Conservation (phyloP, 2,797 vertebrate genomes). For the Furcifer pardalis region DNA sequence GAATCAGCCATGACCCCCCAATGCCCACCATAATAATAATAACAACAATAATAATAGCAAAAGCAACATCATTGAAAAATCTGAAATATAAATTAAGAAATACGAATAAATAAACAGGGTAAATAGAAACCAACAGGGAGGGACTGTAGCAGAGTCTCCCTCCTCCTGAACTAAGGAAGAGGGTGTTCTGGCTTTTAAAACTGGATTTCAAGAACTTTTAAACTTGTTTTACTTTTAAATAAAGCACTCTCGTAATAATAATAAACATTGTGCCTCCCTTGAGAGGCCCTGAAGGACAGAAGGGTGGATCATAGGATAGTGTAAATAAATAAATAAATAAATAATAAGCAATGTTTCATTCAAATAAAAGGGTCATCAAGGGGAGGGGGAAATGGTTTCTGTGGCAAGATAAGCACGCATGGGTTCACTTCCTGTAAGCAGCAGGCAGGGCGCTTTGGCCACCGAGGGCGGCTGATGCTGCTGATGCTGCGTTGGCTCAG, state of each 20-base stretch:
- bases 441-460: too few relatives aligned
- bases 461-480: too few relatives aligned
- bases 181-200: not conserved
- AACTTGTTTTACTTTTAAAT: too few relatives aligned
- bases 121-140: not conserved
- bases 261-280: too few relatives aligned
- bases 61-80: not conserved
- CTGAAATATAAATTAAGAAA: conserved; percentile 29
- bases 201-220: not conserved
- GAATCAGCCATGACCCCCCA: too few relatives aligned
- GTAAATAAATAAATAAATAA: not conserved
- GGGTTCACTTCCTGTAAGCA: not conserved
- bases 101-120: conserved; percentile 19
- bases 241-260: too few relatives aligned
- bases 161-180: too few relatives aligned
- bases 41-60: too few relatives aligned
- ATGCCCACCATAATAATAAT: too few relatives aligned
- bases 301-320: not conserved
- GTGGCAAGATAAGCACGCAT: not conserved
- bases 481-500: too few relatives aligned
- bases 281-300: not conserved
- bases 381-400: not conserved
- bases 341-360: not conserved
- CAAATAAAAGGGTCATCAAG: not conserved
- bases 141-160: too few relatives aligned